Evolutionary conservation across 2,113 vertebrate genomes (phyloP).

Genomic region (Colossoma macropomum): DNA sequence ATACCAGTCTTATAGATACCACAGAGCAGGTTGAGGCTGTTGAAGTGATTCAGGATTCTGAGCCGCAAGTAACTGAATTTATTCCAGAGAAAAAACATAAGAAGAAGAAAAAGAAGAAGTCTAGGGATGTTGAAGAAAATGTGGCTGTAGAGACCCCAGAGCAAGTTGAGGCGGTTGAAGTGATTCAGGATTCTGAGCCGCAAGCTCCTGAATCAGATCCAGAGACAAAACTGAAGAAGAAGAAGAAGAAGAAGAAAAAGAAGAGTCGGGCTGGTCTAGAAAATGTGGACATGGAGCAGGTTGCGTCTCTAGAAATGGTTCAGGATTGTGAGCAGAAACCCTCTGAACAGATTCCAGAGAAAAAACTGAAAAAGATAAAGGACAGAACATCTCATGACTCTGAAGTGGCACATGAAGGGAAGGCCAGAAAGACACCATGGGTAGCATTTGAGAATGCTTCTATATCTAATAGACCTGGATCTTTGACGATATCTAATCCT

Average conservation of each 20-base stretch:
- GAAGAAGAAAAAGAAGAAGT: conserved; percentile 8
- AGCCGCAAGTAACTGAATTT: too few species aligned
- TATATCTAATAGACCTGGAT: background rate
- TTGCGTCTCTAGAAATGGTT: background rate
- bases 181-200: background rate
- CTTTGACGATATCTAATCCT: too few species aligned
- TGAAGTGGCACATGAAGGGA: background rate
- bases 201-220: background rate
- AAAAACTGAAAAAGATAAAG: conserved; percentile 23
- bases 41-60: background rate
- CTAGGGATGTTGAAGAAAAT: background rate
- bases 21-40: background rate
- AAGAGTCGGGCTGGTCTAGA: background rate
- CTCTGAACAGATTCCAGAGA: background rate
- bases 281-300: background rate
- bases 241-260: conserved; percentile 40
- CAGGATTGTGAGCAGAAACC: background rate
- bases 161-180: background rate
- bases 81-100: conserved; percentile 32
- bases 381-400: background rate
- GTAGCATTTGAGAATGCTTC: background rate
- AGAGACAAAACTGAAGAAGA: conserved; percentile 14
- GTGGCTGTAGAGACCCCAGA: too few species aligned
- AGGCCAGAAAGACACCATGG: background rate
- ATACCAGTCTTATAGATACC: too few species aligned